Base-by-base conservation (phyloP, 2,888 invertebrate genomes). In the Andrena dorsata region DNA sequence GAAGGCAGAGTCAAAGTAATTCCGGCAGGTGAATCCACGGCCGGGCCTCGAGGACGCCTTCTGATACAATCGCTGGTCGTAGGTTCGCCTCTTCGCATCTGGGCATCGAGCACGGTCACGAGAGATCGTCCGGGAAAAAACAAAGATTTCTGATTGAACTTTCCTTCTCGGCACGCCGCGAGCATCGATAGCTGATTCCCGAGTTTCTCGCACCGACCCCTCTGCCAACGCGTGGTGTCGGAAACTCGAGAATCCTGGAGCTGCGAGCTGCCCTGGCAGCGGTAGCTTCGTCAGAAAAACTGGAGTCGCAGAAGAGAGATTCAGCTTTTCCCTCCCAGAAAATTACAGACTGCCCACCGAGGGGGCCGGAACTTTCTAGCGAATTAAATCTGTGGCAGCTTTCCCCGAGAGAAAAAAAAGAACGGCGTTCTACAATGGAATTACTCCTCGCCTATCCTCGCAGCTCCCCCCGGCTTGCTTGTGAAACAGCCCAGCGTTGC, bases 1-100 rank as follows among this genome's bases (percentile, higher is more conserved):
- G 95, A 97, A 97, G 94, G 97, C 97, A 94, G 97, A 97, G 94
- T 97, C 97, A 95, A 97, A 98, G 95, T 96, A 96, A 95, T 96
- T 97, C 95, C 96, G 96, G 95, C 96, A 96, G 95, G 96, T 96
- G 95, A 96, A 96, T 92, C 95, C 95, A 94, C 95, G 95, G 92
- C 95, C 95, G 94, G 92, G 90, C 89, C 92, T 93, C 75, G 93
- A 90, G 23, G 93, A 91, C 35, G 92, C 88, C 89, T 90, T 93
- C 89, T 93, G 94, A 92, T 91, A 91, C 86, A 89, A 89, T 90
- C 94, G 93, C 90, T 94, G 94, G 91, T 94, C 94, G 92, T 94
- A 94, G 89, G 92, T 90, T 90, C 94, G 93, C 90, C 94, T 93
- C 90, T 92, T 92, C 80, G 90, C 86, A 90, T 93, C 93, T 93